A percentile compares a stretch with the other conserved stretches of the same genome.
Evolutionary conservation across 2,113 vertebrate species (phyloP).

Genomic region (Elachura formosa): DNA sequence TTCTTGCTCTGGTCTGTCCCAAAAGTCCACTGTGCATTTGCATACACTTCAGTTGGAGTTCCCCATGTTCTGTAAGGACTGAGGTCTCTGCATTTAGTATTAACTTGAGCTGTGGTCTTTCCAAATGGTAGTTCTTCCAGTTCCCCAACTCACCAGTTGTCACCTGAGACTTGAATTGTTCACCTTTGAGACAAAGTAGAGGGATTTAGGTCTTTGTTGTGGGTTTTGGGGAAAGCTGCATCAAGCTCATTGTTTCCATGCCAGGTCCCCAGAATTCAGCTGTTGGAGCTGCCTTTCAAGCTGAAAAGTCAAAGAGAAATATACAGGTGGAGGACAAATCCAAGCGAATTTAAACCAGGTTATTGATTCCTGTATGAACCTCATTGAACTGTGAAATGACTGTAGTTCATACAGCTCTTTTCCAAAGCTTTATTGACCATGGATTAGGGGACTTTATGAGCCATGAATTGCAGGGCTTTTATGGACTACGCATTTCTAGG

Average conservation of each 20-base stretch:
- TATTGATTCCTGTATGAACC: conserved; percentile 40
- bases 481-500: conserved; percentile 4
- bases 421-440: conserved; percentile 55
- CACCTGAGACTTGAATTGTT: background rate
- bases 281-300: background rate
- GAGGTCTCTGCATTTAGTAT: background rate
- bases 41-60: background rate
- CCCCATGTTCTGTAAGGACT: background rate
- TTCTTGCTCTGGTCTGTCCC: background rate
- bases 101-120: background rate
- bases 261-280: background rate
- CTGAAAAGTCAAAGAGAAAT: conserved; percentile 21
- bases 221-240: background rate
- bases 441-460: conserved; percentile 57
- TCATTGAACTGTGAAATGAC: conserved; percentile 52
- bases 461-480: conserved; percentile 53
- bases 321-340: conserved; percentile 30
- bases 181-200: background rate
- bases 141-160: background rate
- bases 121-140: background rate
- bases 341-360: conserved; percentile 23
- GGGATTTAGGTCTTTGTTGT: background rate
- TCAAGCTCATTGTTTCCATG: background rate
- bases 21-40: background rate
- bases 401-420: conserved; percentile 31